A percentile compares a stretch with the other conserved stretches of the same genome.
Evolutionary conservation across 2,888 invertebrate genomes (phyloP).

Genomic region (Tineola bisselliella): DNA sequence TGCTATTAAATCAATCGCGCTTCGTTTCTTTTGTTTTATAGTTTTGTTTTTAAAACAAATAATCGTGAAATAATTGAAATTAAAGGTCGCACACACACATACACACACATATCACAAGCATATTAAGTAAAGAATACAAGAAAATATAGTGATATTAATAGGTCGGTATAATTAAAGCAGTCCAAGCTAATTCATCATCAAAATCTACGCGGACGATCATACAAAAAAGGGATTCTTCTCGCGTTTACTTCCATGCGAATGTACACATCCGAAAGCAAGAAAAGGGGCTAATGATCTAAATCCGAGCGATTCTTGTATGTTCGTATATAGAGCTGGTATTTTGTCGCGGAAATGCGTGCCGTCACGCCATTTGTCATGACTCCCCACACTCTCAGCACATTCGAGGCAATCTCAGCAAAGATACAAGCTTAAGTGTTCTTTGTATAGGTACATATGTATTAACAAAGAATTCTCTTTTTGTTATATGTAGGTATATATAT

Average conservation of each 20-base stretch:
- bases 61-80: too few relatives aligned
- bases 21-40: background rate
- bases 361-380: conserved; percentile 15
- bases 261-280: conserved; percentile 6
- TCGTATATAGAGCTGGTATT: background rate
- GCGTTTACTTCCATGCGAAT: background rate
- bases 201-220: background rate
- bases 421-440: conserved; percentile 1
- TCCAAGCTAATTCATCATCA: background rate
- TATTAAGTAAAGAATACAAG: background rate
- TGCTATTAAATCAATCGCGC: background rate
- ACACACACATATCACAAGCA: too few relatives aligned
- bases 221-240: background rate
- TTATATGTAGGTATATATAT: too few relatives aligned
- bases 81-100: too few relatives aligned
- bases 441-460: background rate
- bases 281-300: conserved; percentile 7
- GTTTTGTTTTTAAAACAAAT: too few relatives aligned
- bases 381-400: background rate
- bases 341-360: conserved; percentile 11
- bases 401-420: background rate
- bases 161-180: background rate
- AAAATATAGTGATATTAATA: background rate
- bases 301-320: conserved; percentile 8
- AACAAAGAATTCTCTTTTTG: background rate